phyloP scores from a whole-genome alignment of 2,888 invertebrate species.

The Callyntrura guangdongensis region DNA sequence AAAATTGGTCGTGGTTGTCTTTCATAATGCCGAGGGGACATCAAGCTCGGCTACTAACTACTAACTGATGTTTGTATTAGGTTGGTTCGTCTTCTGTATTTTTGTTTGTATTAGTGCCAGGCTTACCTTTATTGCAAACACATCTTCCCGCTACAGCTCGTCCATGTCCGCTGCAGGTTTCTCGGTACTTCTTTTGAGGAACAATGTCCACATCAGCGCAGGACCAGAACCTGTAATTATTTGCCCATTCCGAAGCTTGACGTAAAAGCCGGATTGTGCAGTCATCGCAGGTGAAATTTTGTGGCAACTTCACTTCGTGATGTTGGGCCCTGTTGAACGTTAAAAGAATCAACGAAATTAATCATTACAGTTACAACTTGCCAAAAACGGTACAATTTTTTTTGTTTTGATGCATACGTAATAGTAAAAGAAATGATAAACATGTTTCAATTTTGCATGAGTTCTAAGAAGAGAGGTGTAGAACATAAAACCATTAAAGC shows the following conservation, averaged over 20 bases:
- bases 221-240: constrained; percentile 96
- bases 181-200: constrained; percentile 89
- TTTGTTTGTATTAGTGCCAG: neutral
- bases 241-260: constrained; percentile 96
- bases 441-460: neutral
- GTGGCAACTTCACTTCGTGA: constrained; percentile 92
- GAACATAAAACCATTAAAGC: no score
- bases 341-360: constrained; percentile 36
- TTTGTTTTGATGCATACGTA: constrained; percentile 33
- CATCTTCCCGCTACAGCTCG: constrained; percentile 90
- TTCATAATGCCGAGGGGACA: neutral
- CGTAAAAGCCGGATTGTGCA: constrained; percentile 96
- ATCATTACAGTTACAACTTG: neutral
- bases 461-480: neutral
- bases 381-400: constrained; percentile 58
- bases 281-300: constrained; percentile 93
- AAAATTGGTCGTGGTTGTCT: neutral
- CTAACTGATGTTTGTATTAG: no score
- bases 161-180: constrained; percentile 95
- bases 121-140: constrained; percentile 82
- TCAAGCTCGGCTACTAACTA: neutral
- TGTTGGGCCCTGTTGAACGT: constrained; percentile 91
- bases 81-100: no score
- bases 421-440: constrained; percentile 18
- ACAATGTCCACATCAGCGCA: constrained; percentile 97